Base-by-base conservation (phyloP, 2,113 vertebrate genomes). In the Salminus brasiliensis region DNA sequence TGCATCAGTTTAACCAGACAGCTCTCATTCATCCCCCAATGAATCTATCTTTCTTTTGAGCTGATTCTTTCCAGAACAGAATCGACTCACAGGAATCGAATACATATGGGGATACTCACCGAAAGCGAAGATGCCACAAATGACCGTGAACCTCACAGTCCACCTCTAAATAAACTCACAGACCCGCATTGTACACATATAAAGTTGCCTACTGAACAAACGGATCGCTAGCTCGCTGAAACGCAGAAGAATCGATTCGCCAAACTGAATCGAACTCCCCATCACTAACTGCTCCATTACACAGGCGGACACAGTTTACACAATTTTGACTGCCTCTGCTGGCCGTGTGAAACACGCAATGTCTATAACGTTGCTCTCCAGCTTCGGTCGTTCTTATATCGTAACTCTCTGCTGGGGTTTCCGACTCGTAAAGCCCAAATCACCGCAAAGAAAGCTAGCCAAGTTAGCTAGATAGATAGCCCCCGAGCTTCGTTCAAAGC, bases 251-350 rank as follows among this genome's bases (percentile, higher is more conserved):
- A 18, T 55, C 52, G 52, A 25, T 25, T 55, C 52, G n/a, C 6
- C 27, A 55, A 55, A 25, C 5, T 55, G 52, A 55, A 55, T 55
- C 52, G 52, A 55, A 55, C n/a, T 55, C n/a, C 52, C 52, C 52
- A 55, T 55, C 52, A 55, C 52, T 55, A 55, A 55, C 9, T 25
- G 52, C 70, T 18, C 29, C 57, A 71, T 65, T 34, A 73, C 67
- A 69, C 36, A 45, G 23, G n/a, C n/a, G n/a, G n/a, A n/a, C n/a
- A 69, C 70, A 70, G 71, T 69, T 74, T 74, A 32, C 59, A 81
- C 32, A 73, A 30, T 27, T 36, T 69, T 39, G 72, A 66, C 79
- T 47, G 79, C 79, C 72, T 81, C 79, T 74, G 72, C 72, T 45
- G 79, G 79, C 18, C 71, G 39, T 45, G 29, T 25, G 32, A 45